These are phyloP conservation scores for Manis pentadactyla DNA, from an alignment of 2,797 vertebrate genomes.

Conservation along the genomic window DNA sequence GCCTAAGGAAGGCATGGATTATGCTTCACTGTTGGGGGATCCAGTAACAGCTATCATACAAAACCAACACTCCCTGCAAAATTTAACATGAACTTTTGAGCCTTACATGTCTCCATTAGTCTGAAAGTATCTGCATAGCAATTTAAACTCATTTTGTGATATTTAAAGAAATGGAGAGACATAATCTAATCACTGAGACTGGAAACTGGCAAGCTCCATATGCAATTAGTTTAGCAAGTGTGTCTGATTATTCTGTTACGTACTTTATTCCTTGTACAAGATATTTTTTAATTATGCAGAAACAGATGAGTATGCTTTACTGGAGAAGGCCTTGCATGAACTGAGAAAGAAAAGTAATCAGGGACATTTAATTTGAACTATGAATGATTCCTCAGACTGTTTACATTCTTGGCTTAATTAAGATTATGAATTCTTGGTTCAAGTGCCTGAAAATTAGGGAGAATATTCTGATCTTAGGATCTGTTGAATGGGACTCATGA, in stretches of 20 bases:
- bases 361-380: neutral
- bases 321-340: neutral
- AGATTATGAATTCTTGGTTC: neutral
- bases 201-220: neutral
- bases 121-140: neutral
- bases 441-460: neutral
- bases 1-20: neutral
- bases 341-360: neutral
- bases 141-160: neutral
- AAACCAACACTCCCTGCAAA: neutral
- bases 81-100: neutral
- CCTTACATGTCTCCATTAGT: neutral
- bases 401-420: neutral
- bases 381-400: neutral
- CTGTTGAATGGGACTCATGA: neutral
- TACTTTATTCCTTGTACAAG: neutral
- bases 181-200: neutral
- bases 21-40: neutral
- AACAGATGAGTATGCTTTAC: neutral
- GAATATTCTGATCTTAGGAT: neutral
- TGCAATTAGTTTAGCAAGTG: neutral
- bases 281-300: slow-evolving; percentile 17
- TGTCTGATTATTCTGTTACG: neutral
- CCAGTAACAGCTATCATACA: neutral
- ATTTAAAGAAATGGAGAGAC: neutral